Base-by-base conservation (phyloP, 2,113 vertebrate genomes). In the Silurus asotus region DNA sequence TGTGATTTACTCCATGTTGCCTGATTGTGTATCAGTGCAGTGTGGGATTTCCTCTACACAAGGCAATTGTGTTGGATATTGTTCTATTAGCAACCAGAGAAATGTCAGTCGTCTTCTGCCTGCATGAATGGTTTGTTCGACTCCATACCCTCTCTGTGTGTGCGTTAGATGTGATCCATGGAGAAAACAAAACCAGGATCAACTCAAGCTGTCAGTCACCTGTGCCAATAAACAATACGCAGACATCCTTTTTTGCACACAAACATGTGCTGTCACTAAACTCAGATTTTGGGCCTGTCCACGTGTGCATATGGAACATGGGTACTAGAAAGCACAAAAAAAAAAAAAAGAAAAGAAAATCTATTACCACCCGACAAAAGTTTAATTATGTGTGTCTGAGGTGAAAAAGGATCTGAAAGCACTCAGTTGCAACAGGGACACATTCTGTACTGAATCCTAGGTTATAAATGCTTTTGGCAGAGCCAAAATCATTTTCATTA, bases 11-110 rank as follows among this genome's bases (percentile, higher is more conserved):
- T 77, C 64, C 3, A 67, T 9, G 75, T 14, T 65, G 81, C 82
- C 67, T 75, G 81, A 81, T 81, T 84, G 88, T 92, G 91, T 88
- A 92, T 92, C 88, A 90, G 74, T 83, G 91, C 88, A 82, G 65
- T 15, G 86, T 92, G 87, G 15, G 55, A 80, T 90, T 88, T 87
- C 87, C 87, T 83, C 84, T 91, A 89, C 82, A 87, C 28, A 6
- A 85, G 58, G 58, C 87, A 86, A 90, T 88, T 88, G 87, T 88
- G 70, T 53, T 86, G 83, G 80, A 83, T 92, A 91, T 93, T 77
- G 83, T 88, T 91, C 85, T 81, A 53, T 90, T 79, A 90, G 84
- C 53, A 37, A 82, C 6, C 75, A 87, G 69, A 37, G 70, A 92
- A 92, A 88, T 91, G 85, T 87, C 90, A 89, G 53, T 55, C 75